Evolutionary conservation across 2,888 invertebrate genomes (phyloP).

Genomic region (Dolichomitus sp.): DNA sequence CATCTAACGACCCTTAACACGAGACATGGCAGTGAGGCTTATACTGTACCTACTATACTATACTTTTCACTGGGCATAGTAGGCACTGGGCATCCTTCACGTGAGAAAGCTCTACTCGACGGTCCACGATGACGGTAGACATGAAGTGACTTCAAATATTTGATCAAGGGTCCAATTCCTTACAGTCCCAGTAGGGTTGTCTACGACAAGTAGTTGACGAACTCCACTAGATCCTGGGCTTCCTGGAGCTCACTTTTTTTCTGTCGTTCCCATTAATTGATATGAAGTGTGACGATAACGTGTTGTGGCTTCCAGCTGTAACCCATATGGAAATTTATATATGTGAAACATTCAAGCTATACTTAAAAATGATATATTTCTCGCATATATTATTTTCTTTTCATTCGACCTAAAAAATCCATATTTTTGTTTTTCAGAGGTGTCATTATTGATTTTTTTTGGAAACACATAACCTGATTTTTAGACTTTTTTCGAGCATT

Average conservation of each 20-base stretch:
- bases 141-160: conserved; percentile 82
- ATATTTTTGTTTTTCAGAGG: not conserved
- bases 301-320: conserved; percentile 38
- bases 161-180: conserved; percentile 70
- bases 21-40: conserved; percentile 28
- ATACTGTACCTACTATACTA: conserved; percentile 22
- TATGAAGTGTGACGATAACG: conserved; percentile 14
- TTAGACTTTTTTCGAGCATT: too few species aligned
- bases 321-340: not conserved
- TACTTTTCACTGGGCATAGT: conserved; percentile 18
- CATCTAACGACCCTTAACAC: conserved; percentile 32
- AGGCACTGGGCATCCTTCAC: conserved; percentile 12
- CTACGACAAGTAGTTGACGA: conserved; percentile 54
- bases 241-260: conserved; percentile 67
- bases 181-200: conserved; percentile 3
- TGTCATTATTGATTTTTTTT: too few species aligned
- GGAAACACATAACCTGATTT: too few species aligned
- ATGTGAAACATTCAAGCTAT: not conserved
- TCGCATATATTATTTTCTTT: not conserved
- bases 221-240: conserved; percentile 55
- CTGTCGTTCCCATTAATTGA: not conserved
- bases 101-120: conserved; percentile 57
- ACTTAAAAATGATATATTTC: too few species aligned
- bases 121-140: conserved; percentile 64
- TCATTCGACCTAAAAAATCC: not conserved